These are phyloP conservation scores for Onychostoma macrolepis DNA, from an alignment of 2,113 vertebrate genomes.

Conservation along the genomic window DNA sequence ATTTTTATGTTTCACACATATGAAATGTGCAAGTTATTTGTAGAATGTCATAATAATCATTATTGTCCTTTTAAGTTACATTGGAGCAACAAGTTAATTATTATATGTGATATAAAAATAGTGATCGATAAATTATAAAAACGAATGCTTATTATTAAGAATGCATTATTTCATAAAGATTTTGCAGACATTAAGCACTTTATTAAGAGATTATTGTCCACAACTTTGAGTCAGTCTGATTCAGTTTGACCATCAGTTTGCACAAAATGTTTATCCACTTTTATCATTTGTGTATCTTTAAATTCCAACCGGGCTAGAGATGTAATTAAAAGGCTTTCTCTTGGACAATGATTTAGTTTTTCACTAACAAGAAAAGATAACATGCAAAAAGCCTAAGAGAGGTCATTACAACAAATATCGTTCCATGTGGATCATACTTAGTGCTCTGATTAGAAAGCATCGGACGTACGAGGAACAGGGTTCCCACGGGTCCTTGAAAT, in stretches of 20 bases:
- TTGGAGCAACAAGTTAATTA: background rate
- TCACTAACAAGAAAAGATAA: background rate
- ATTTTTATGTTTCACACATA: background rate
- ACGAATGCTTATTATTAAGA: background rate
- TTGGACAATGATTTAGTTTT: background rate
- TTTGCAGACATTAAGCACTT: background rate
- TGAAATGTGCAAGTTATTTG: background rate
- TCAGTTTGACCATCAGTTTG: background rate
- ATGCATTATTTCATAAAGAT: background rate
- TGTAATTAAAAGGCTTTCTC: background rate
- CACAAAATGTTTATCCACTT: background rate
- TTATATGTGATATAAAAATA: background rate
- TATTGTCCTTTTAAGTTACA: background rate
- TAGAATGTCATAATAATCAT: background rate
- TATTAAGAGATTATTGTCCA: background rate
- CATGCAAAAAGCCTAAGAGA: background rate
- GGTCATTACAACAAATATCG: background rate
- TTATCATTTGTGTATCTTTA: background rate
- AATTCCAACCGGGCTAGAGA: background rate
- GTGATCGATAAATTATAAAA: background rate
- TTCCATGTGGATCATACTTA: background rate
- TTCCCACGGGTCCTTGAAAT: too few species aligned
- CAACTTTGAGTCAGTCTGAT: background rate
- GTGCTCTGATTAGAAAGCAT: background rate
- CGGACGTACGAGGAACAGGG: background rate